Percentiles rank a stretch among this genome's conserved stretches.
Evolutionary conservation across 2,797 vertebrate species (phyloP).

Genomic region (Micromesistius poutassou): DNA sequence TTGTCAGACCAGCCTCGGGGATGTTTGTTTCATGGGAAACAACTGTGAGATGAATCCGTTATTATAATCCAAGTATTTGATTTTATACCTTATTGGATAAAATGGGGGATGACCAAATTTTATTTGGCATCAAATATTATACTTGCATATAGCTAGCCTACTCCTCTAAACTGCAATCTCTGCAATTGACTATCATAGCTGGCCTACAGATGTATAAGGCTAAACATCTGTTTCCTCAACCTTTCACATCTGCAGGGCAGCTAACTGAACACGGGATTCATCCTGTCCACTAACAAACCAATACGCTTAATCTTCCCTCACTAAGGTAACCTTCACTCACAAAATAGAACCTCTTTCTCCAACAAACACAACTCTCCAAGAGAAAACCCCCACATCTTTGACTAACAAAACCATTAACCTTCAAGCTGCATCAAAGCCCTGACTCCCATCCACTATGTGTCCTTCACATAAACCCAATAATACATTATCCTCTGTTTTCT

Average conservation of each 20-base stretch:
- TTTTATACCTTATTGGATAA: not conserved
- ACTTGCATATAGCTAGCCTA: not conserved
- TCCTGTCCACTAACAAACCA: not conserved
- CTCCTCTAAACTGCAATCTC: not conserved
- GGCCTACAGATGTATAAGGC: slow-evolving; percentile 62
- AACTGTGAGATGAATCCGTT: not conserved
- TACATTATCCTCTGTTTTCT: slow-evolving; percentile 41
- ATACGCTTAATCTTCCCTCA: not conserved
- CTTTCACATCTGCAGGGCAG: slow-evolving; percentile 68
- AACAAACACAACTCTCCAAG: not conserved
- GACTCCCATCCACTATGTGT: not conserved
- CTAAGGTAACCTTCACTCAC: not conserved
- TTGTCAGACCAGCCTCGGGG: not conserved
- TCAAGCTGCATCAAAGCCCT: not conserved
- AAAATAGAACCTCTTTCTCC: not conserved
- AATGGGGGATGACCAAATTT: not conserved
- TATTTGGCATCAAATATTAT: not conserved
- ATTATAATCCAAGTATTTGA: not conserved
- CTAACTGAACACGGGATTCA: not conserved
- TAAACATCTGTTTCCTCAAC: slow-evolving; percentile 50
- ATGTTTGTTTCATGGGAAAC: not conserved
- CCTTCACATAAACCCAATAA: not conserved
- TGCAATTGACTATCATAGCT: slow-evolving; percentile 34
- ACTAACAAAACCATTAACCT: not conserved
- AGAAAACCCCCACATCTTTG: not conserved